phyloP scores from a whole-genome alignment of 1,140 invertebrate genomes.

The Aphaenogaster rudis region DNA sequence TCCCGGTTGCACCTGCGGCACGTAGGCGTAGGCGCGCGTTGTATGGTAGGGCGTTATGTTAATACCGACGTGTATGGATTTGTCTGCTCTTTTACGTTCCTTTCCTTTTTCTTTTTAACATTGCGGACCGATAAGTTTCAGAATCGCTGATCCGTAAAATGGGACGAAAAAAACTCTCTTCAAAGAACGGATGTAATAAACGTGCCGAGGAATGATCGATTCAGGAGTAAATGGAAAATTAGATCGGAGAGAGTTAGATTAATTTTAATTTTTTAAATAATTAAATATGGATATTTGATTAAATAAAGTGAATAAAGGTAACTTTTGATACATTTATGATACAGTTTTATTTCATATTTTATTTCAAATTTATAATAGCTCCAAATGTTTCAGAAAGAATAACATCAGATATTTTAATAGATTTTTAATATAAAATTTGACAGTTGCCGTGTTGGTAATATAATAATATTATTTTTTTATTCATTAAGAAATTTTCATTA shows the following conservation, averaged over 20 bases:
- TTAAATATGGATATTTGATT: not conserved
- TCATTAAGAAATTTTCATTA: not conserved
- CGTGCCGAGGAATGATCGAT: not conserved
- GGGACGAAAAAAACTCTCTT: not conserved
- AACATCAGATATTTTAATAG: not conserved
- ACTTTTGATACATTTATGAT: not conserved
- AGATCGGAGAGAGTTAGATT: not conserved
- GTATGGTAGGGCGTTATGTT: conserved; percentile 24
- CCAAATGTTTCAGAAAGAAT: not conserved
- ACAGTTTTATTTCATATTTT: not conserved
- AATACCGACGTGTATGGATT: conserved; percentile 6
- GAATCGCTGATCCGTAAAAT: conserved; percentile 9
- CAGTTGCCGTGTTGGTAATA: not conserved
- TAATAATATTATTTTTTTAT: not conserved
- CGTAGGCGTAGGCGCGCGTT: conserved; percentile 24
- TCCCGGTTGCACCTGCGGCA: conserved; percentile 67
- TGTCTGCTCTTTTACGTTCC: not conserved
- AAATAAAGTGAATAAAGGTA: not conserved
- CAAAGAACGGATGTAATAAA: not conserved
- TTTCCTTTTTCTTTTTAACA: not conserved
- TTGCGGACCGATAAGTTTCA: not conserved
- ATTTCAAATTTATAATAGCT: not conserved
- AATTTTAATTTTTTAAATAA: not conserved
- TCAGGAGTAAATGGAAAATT: conserved; percentile 1
- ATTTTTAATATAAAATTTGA: not conserved